Evolutionary conservation across 1,140 invertebrate genomes (phyloP).

Genomic region (Trichomalopsis sarcophagae): DNA sequence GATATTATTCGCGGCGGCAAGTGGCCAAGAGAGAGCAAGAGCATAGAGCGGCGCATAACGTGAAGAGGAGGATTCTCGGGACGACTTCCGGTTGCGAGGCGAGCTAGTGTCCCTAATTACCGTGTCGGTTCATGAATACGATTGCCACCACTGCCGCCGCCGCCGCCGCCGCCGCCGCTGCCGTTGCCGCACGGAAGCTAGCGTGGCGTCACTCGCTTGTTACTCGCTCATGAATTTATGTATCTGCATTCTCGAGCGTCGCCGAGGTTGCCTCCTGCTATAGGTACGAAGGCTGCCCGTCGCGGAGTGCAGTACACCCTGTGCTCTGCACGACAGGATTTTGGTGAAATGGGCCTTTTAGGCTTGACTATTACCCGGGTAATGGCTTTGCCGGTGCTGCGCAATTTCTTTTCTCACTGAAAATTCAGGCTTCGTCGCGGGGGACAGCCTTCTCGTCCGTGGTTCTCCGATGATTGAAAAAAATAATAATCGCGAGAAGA

Average conservation of each 20-base stretch:
- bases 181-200: conserved; percentile 70
- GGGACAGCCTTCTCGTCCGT: no score
- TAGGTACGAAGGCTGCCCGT: background rate
- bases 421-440: no score
- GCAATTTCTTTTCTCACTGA: no score
- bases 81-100: conserved; percentile 71
- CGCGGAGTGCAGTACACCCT: background rate
- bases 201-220: conserved; percentile 75
- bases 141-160: conserved; percentile 64
- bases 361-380: background rate
- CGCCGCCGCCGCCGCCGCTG: conserved; percentile 43
- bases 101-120: conserved; percentile 76
- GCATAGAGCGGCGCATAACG: background rate
- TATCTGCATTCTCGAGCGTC: conserved; percentile 71
- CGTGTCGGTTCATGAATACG: conserved; percentile 76
- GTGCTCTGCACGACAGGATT: conserved; percentile 1
- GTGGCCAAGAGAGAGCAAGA: conserved; percentile 26
- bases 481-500: no score
- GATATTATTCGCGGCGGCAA: conserved; percentile 66
- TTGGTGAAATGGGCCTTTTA: background rate
- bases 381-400: background rate
- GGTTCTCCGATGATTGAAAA: no score
- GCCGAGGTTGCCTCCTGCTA: background rate
- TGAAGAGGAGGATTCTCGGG: conserved; percentile 69
- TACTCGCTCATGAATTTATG: conserved; percentile 76